Percentiles rank a stretch among this genome's conserved stretches.
Conservation (phyloP, 2,797 vertebrate genomes). For the Enteromius paludinosus region DNA sequence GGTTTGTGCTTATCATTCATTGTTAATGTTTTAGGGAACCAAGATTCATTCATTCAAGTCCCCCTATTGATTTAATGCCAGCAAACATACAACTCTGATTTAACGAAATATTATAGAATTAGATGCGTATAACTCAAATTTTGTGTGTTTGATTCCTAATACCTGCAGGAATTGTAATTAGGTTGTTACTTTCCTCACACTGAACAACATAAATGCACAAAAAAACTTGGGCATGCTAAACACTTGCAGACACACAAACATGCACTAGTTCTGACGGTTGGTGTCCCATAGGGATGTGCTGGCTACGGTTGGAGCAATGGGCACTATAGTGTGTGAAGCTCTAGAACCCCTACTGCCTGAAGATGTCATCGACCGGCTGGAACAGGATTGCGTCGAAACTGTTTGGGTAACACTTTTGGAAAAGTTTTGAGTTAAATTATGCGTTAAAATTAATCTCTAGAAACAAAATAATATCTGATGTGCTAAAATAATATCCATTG, state of each 20-base stretch:
- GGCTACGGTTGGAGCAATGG: slow-evolving; percentile 81
- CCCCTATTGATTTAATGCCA: not conserved
- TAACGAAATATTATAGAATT: not conserved
- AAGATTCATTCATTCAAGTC: not conserved
- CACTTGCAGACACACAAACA: not conserved
- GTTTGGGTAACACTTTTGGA: slow-evolving; percentile 80
- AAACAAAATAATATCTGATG: not conserved
- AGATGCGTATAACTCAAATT: not conserved
- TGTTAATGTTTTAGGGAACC: not conserved
- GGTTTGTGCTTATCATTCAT: not conserved
- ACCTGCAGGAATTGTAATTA: not conserved
- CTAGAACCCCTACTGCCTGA: slow-evolving; percentile 85
- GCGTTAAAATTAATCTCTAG: not conserved
- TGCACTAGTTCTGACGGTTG: slow-evolving; percentile 20
- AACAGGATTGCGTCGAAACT: slow-evolving; percentile 85
- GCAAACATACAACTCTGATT: not conserved
- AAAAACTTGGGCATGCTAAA: slow-evolving; percentile 1
- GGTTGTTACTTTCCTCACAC: not conserved
- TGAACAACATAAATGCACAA: not conserved
- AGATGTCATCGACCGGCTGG: slow-evolving; percentile 82
- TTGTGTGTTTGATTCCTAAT: not conserved
- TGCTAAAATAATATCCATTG: not conserved
- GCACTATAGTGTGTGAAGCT: slow-evolving; percentile 78
- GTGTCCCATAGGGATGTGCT: slow-evolving; percentile 84
- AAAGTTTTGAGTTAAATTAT: not conserved